Base-by-base conservation (phyloP, 1,140 invertebrate species). In the Bicyclus anynana region DNA sequence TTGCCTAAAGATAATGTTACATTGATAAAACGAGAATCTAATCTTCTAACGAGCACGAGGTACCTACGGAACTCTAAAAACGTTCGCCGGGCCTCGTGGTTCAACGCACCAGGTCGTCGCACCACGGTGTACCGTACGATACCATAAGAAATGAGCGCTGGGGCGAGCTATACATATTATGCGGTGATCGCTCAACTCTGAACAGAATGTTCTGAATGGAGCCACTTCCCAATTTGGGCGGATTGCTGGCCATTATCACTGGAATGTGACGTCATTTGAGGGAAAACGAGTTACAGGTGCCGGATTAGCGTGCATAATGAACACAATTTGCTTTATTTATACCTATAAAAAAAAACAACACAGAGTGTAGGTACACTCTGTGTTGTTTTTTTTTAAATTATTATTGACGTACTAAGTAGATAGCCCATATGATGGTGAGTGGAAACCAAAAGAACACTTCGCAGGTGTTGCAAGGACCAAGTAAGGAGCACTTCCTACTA, bases 41-140 rank as follows among this genome's bases (percentile, higher is more conserved):
- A n/a, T n/a, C n/a, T n/a, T n/a, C n/a, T n/a, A n/a, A n/a, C n/a
- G n/a, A n/a, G n/a, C n/a, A n/a, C n/a, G n/a, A n/a, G n/a, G n/a
- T n/a, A n/a, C n/a, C n/a, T n/a, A 4, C 23, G 23, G 23, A 23
- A 23, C 18, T 23, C 69, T 69, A 67, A 72, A 69, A 72, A 63
- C 63, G 59, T 58, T 69, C 67, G 66, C 48, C 69, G 63, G 68
- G 76, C 70, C 74, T 67, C 78, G 72, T 74, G 69, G 84, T 87
- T 85, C 82, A 83, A 80, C 73, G 82, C 64, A 74, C 80, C 69
- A 70, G 84, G 84, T 87, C 82, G 84, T 62, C 82, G 82, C 72
- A 68, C 84, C 69, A 75, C 50, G 67, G 55, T 75, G 65, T 87
- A 87, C 84, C 84, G 84, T 87, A 84, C 77, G 74, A 66, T 59